Base-by-base conservation (phyloP, 37 sponge, comb jelly and placozoan genomes). In the Ephydatia muelleri region DNA sequence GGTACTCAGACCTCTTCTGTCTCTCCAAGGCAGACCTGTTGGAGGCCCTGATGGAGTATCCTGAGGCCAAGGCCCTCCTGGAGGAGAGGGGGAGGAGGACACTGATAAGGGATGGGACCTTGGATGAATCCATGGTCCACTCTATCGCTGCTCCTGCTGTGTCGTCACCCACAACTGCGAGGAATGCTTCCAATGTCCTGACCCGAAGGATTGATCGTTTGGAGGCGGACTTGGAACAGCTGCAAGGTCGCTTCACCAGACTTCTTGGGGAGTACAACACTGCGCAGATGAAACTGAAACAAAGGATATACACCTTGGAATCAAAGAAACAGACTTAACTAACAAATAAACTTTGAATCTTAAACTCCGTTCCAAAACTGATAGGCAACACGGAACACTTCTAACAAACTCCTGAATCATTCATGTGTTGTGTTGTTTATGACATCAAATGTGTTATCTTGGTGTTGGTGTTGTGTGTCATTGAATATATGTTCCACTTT, bases 1-100 rank as follows among this genome's bases (percentile, higher is more conserved):
- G 99, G 8, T 98, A 94, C 86, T 94, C 91, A 13, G 95, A 96
- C 25, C 73, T 98, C 65, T 94, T 98, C 68, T 90, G 92, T 43
- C 88, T 98, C 34, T 82, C 89, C 64, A 96, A 98, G 75, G 71
- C 78, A 64, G 99, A 98, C 70, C 81, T 98, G 30, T 81, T 96
- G 29, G 97, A 98, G 73, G 91, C 90, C 25, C 78, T 98, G 49
- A 72, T 48, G 33, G 99, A 98, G 70, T 98, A 98, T 57, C 99
- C 99, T 1, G 90, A 96, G 49, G 89, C 93, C 48, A 98, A 94
- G 83, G 87, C 87, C 29, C 78, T 90, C 22, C 82, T 98, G 76
- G 92, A 95, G 65, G 94, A 93, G 84, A 82, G 82, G 68, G 95
- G 89, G 27, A 72, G 87, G 49, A 77, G 36, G 49, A 91, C 80